Conservation (phyloP, 2,113 vertebrate genomes). For the Phylloscopus trochiloides region DNA sequence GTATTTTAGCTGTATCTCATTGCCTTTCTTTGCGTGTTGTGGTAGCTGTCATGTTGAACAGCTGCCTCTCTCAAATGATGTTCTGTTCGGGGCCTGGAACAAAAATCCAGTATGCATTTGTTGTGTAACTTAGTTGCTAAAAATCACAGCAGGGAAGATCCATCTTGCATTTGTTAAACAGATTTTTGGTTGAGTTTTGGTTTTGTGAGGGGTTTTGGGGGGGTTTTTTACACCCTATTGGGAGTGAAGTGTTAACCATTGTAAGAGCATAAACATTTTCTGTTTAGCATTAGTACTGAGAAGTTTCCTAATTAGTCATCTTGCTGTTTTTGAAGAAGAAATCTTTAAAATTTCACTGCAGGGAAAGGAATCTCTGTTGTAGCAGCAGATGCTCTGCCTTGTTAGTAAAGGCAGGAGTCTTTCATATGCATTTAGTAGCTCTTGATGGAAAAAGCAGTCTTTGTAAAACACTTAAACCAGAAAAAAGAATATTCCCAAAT, state of each 20-base stretch:
- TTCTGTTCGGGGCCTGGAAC: neutral
- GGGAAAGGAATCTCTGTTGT: neutral
- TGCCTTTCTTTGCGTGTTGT: neutral
- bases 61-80: neutral
- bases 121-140: conserved; percentile 24
- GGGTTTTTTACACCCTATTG: neutral
- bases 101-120: neutral
- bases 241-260: neutral
- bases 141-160: neutral
- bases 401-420: neutral
- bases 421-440: neutral
- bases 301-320: conserved; percentile 37
- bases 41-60: neutral
- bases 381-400: conserved; percentile 9
- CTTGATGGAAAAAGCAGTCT: neutral
- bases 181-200: neutral
- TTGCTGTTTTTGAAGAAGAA: conserved; percentile 8
- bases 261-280: conserved; percentile 13
- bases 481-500: neutral
- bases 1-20: neutral
- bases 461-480: neutral
- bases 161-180: neutral
- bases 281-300: neutral
- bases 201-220: neutral
- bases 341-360: conserved; percentile 16